Evolutionary conservation across 2,797 vertebrate genomes (phyloP), one percentile per base, ranked within the genome.

Genomic region (Pteropus rufus): DNA sequence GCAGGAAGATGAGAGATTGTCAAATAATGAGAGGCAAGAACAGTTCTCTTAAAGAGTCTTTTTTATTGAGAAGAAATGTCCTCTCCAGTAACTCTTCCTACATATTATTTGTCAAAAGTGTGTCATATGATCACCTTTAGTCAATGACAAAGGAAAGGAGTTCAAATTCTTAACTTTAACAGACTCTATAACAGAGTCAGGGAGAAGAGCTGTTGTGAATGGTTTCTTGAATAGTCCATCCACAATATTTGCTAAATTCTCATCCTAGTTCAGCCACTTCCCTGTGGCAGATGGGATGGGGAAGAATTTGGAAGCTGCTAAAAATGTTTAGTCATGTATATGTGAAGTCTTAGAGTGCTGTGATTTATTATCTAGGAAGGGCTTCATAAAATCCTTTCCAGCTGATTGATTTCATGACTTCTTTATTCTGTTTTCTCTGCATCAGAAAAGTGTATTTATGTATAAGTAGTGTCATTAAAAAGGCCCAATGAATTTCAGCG

Each of bases 401-500:
- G 49, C 39, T 81, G 58, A 89, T 76, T 75, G 62, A 62, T 77
- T 84, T 85, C 31, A n/a, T 80, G 77, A 31, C 84, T 70, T 64
- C 69, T 92, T 62, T 18, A 39, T 24, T 93, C 49, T 92, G 34
- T 90, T 82, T 97, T 93, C 64, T 93, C 41, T 85, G 81, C 62
- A 69, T 92, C 31, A 81, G 49, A 31, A 67, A 31, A 58, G 36
- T 64, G 1, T 91, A 69, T 70, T 95, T 60, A 85, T 46, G 39
- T 64, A 54, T 39, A 86, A 86, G 14, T 44, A n/a, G 31, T 29
- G 6, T 58, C 79, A 73, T 31, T 93, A 75, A 81, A 76, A 56
- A 93, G 16, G 88, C 24, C 36, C 65, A 90, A 81, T 95, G 94
- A 95, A 95, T 96, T 94, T 94, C 91, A 76, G 7, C 26, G 62